These are phyloP conservation scores for Melanotus villosus DNA, from an alignment of 2,888 invertebrate species.

Conservation along the genomic window DNA sequence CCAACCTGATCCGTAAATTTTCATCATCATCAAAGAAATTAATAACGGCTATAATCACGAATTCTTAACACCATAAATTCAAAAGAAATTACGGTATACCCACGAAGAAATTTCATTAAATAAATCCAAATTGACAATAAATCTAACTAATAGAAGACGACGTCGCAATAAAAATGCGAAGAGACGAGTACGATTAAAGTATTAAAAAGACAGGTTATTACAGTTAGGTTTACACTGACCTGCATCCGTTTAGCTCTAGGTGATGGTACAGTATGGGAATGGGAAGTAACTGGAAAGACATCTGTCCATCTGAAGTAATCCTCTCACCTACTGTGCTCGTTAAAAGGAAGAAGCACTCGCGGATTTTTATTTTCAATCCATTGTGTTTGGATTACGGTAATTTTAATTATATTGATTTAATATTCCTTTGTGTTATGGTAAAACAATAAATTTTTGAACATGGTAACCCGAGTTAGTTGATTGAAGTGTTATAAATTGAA, in stretches of 20 bases:
- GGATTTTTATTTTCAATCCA: not conserved
- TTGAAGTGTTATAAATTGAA: too few relatives aligned
- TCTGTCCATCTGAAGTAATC: not conserved
- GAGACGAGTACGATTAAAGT: not conserved
- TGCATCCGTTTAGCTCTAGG: slow-evolving; percentile 4
- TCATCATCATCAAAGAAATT: too few relatives aligned
- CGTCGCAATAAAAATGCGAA: not conserved
- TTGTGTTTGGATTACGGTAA: not conserved
- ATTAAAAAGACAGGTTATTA: slow-evolving; percentile 19
- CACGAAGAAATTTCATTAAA: too few relatives aligned
- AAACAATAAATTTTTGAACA: too few relatives aligned
- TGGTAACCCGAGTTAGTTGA: too few relatives aligned
- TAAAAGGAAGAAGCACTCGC: not conserved
- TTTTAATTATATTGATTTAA: not conserved
- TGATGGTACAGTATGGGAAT: not conserved
- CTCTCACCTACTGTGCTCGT: slow-evolving; percentile 9
- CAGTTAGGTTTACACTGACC: slow-evolving; percentile 14
- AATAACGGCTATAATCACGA: too few relatives aligned
- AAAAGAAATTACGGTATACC: too few relatives aligned
- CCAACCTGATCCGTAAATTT: too few relatives aligned
- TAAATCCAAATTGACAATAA: slow-evolving; percentile 16
- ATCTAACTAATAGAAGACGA: slow-evolving; percentile 1
- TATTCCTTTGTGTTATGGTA: too few relatives aligned
- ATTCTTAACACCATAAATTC: too few relatives aligned
- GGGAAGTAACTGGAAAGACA: slow-evolving; percentile 10